These are phyloP conservation scores for Macrochelys suwanniensis DNA, from an alignment of 2,797 vertebrate genomes.

Conservation along the genomic window DNA sequence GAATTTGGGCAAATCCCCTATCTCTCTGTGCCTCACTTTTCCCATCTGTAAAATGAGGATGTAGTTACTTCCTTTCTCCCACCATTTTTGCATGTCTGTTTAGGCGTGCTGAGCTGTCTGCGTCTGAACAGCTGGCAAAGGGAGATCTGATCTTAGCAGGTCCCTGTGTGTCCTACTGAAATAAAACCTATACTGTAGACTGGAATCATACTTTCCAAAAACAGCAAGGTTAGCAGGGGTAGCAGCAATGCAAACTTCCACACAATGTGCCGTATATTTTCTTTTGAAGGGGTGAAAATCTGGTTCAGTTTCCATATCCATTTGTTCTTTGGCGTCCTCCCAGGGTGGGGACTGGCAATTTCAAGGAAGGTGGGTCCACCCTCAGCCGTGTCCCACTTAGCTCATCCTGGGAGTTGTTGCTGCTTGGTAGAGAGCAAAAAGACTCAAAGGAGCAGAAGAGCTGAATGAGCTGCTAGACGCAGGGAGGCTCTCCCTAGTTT, in stretches of 20 bases:
- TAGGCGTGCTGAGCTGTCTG: not conserved
- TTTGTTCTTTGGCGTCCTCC: not conserved
- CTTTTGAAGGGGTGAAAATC: not conserved
- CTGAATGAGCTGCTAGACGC: not conserved
- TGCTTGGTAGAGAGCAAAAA: not conserved
- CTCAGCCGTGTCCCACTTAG: not conserved
- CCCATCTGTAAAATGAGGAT: not conserved
- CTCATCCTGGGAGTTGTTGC: not conserved
- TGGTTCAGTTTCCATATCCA: not conserved
- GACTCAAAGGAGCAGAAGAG: not conserved
- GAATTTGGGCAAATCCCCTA: not conserved
- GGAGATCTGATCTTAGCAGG: not conserved
- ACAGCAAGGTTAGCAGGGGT: not conserved
- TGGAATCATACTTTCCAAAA: not conserved
- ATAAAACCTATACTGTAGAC: not conserved
- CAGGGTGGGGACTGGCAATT: not conserved
- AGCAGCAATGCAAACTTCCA: not conserved
- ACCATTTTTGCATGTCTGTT: not conserved
- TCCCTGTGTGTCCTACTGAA: not conserved
- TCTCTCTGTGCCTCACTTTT: not conserved
- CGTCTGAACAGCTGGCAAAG: too few relatives aligned
- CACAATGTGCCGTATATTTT: not conserved
- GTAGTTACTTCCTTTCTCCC: rapidly evolving
- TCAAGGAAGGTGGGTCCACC: not conserved
- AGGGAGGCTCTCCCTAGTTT: not conserved